Evolutionary conservation across 2,113 vertebrate genomes (phyloP), one percentile per base, ranked within the genome.

Genomic region (Myxocyprinus asiaticus): DNA sequence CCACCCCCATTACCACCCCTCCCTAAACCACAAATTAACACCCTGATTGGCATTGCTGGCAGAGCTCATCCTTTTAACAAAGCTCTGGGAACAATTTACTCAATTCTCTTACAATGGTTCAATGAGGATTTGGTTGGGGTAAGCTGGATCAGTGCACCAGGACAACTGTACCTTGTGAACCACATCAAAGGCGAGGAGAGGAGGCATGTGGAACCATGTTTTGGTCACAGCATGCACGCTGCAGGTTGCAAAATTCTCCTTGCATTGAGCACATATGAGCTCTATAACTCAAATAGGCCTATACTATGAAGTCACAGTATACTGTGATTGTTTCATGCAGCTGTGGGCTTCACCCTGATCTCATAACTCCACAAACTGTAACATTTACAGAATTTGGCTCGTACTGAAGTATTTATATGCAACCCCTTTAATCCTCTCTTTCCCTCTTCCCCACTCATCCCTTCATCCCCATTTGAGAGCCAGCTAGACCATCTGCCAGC

Each of bases 401-500:
- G 42, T 44, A 33, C 51, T 70, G 58, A 51, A 71, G 22, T 64
- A 71, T 79, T 78, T 63, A 43, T 72, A 22, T 10, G 9, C 53
- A 80, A 56, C 45, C 53, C 59, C 64, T 67, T 67, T 62, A 75
- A 62, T 75, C 56, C 72, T 62, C 71, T 48, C 71, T 14, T 71
- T 75, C 63, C 67, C 11, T 15, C 47, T 9, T 17, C 50, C 67
- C 43, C 22, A 33, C 67, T 62, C 48, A 44, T 14, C 67, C 77
- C 17, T 14, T 45, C 50, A 17, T 66, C 69, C 78, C 51, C 64
- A 50, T 44, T 55, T 71, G 50, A 78, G 75, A 85, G 82, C 50
- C 22, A 53, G 58, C 45, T 77, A 58, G 50, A 53, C 76, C 64
- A 14, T 78, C 63, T 61, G 78, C 78, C 82, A 81, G 81, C 55